Base-by-base conservation (phyloP, 2,113 vertebrate genomes). In the Malurus cyaneus region DNA sequence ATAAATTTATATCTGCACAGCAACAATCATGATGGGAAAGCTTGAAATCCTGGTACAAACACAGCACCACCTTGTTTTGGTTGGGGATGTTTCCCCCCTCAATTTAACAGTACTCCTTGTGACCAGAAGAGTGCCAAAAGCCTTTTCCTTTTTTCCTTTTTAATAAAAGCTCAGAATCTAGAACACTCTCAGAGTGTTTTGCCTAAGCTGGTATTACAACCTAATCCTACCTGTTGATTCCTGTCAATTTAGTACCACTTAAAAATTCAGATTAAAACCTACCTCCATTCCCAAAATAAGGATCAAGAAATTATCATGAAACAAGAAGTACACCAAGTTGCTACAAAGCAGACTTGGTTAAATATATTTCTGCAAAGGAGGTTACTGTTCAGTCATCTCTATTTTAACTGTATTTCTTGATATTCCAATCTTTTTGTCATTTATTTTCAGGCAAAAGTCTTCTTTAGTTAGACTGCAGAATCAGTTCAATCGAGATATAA, bases 391-490 rank as follows among this genome's bases (percentile, higher is more conserved):
- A 83, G 54, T 71, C 59, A 95, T 32, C 23, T 50, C 25, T 79
- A 24, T 57, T 93, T 69, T 81, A 85, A 72, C 57, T 88, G 9
- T 21, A 66, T 82, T 85, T 85, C 53, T 85, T 50, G 25, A 88
- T 62, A 85, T 52, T 87, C 59, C 62, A 64, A 77, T 59, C 18
- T 81, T 84, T 50, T 69, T 65, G 78, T 72, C 66, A 87, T 28
- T 64, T 81, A 31, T 72, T 95, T 85, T 79, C 66, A 52, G 62
- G 66, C 32, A 90, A 76, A 76, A 91, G 15, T 49, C 76, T 62
- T 71, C 70, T 83, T 86, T 52, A 65, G 67, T 65, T 80, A 80
- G 61, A 77, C 42, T 64, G 14, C 13, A 82, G 41, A 88, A 65
- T 65, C 46, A 74, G 11, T 72, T 72, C 59, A 82, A 18, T 11